Evolutionary conservation across 1,140 invertebrate genomes (phyloP).

Genomic region (Lycorma delicatula): DNA sequence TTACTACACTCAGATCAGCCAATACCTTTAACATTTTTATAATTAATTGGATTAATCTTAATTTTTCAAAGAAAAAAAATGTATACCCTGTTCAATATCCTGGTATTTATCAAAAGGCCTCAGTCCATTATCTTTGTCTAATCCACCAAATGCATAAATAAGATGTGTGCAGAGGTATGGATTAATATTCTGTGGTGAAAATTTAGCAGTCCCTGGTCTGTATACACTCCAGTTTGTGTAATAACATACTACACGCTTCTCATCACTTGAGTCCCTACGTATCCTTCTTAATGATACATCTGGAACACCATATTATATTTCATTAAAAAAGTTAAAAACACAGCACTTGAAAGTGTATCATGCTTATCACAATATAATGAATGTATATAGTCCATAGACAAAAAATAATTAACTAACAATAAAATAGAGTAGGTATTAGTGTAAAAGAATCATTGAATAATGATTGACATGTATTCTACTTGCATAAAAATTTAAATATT

Average conservation of each 20-base stretch:
- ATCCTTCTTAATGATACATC: no score
- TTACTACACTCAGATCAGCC: not conserved
- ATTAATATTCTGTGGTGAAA: constrained; percentile 91
- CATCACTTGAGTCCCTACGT: no score
- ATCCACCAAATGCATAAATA: constrained; percentile 88
- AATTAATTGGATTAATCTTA: not conserved
- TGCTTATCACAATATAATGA: no score
- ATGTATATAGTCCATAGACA: no score
- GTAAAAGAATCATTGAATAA: no score
- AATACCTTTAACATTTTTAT: not conserved
- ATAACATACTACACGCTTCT: constrained; percentile 76
- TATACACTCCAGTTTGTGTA: constrained; percentile 94
- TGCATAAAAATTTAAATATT: no score
- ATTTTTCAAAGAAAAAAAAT: not conserved
- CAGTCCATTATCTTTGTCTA: constrained; percentile 82
- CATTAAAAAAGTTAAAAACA: no score
- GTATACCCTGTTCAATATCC: constrained; percentile 84
- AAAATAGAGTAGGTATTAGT: no score
- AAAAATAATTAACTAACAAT: no score
- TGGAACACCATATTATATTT: no score
- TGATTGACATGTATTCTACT: no score
- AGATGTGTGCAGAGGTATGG: constrained; percentile 92
- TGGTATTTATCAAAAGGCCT: constrained; percentile 92
- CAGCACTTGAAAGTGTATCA: no score
- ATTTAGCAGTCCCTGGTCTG: constrained; percentile 77